These are phyloP conservation scores for Eubucco bourcierii DNA, from an alignment of 2,113 vertebrate species.

Conservation along the genomic window DNA sequence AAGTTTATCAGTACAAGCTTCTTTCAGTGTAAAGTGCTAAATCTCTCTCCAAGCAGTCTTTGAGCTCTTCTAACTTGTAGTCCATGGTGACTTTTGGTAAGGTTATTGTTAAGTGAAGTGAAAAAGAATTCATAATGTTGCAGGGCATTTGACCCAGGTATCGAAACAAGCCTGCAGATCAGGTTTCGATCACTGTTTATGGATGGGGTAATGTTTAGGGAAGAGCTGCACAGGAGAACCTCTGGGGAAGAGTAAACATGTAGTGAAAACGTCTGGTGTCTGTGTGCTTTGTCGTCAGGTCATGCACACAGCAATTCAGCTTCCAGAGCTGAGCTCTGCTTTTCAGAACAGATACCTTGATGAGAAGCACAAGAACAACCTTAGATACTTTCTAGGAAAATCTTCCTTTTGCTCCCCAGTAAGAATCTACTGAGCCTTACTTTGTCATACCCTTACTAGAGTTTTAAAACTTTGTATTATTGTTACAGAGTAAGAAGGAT, in stretches of 20 bases:
- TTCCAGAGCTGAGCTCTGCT: not conserved
- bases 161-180: not conserved
- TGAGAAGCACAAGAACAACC: not conserved
- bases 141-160: not conserved
- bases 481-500: not conserved
- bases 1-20: not conserved
- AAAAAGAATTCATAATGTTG: not conserved
- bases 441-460: not conserved
- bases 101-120: not conserved
- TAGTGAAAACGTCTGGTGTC: fast-evolving
- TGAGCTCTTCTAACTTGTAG: not conserved
- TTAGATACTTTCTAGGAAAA: not conserved
- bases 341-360: too few species aligned
- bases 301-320: too few species aligned
- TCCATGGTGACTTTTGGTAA: not conserved
- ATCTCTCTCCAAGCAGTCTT: not conserved
- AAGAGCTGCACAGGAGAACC: not conserved
- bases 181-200: not conserved
- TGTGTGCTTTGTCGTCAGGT: not conserved
- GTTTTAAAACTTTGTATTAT: not conserved
- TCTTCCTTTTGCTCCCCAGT: not conserved
- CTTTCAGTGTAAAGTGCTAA: not conserved
- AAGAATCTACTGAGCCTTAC: not conserved
- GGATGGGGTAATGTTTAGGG: not conserved
- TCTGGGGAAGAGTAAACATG: fast-evolving